phyloP scores from a whole-genome alignment of 2,797 vertebrate species.

The Sciurus carolinensis region DNA sequence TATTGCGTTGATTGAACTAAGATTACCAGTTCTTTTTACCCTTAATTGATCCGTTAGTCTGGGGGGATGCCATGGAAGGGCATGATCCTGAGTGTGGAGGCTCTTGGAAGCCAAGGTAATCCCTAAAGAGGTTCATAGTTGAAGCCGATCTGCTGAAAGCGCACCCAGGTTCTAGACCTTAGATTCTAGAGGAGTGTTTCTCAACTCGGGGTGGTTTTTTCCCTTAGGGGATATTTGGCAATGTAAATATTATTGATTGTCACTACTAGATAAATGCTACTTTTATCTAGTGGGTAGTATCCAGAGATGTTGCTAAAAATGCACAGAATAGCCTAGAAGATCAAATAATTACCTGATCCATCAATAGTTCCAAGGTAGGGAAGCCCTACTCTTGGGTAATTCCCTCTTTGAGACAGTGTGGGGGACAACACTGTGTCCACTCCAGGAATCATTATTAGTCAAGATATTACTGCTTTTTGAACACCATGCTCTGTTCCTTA shows the following conservation, averaged over 20 bases:
- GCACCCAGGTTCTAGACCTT: not conserved
- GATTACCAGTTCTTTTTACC: not conserved
- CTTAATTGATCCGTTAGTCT: not conserved
- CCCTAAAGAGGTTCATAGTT: not conserved
- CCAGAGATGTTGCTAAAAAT: not conserved
- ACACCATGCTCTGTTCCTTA: not conserved
- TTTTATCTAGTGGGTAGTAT: not conserved
- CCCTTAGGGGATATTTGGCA: not conserved
- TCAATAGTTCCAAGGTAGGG: not conserved
- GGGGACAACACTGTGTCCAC: not conserved
- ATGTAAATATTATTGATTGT: not conserved
- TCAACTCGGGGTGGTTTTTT: not conserved
- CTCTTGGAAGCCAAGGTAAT: not conserved
- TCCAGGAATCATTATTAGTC: not conserved
- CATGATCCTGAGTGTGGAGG: not conserved
- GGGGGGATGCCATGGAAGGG: not conserved
- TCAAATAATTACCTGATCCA: not conserved
- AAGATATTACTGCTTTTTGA: not conserved
- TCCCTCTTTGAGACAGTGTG: not conserved
- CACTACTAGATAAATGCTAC: not conserved
- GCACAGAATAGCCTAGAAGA: not conserved
- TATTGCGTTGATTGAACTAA: not conserved
- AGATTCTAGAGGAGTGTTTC: not conserved
- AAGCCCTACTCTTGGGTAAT: not conserved
- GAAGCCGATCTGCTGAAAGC: not conserved